These are phyloP conservation scores for Hydrophis major DNA, from an alignment of 2,797 vertebrate species.

Conservation along the genomic window DNA sequence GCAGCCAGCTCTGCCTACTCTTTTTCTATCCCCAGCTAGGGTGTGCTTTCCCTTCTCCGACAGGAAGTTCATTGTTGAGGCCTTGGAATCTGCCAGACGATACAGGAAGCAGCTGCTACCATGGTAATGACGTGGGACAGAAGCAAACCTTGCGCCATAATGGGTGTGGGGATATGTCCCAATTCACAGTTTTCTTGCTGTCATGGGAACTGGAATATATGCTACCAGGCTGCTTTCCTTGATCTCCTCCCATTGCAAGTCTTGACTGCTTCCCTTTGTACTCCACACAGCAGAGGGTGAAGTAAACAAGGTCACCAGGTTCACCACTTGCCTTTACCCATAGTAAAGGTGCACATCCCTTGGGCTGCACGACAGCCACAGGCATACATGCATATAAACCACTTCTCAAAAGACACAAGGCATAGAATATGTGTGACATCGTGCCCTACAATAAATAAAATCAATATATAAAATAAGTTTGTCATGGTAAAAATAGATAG, in stretches of 20 bases:
- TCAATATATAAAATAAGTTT: neutral
- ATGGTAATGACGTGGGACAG: slow-evolving; percentile 26
- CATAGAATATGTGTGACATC: neutral
- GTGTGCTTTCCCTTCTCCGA: slow-evolving; percentile 14
- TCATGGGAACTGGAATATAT: slow-evolving; percentile 28
- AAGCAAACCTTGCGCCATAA: slow-evolving; percentile 32
- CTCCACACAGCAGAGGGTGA: slow-evolving; percentile 12
- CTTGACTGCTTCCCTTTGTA: slow-evolving; percentile 24
- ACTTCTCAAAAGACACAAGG: neutral
- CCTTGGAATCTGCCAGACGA: slow-evolving; percentile 19
- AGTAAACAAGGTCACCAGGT: slow-evolving; percentile 28
- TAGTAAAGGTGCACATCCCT: neutral
- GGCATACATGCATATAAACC: neutral
- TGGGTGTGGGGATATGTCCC: slow-evolving; percentile 40
- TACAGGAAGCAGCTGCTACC: slow-evolving; percentile 37
- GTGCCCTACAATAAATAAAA: neutral
- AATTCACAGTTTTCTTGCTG: slow-evolving; percentile 28
- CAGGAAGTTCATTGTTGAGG: slow-evolving; percentile 36
- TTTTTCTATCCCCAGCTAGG: neutral
- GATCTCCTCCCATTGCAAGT: slow-evolving; percentile 35
- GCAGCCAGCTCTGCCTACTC: neutral
- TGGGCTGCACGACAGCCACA: neutral
- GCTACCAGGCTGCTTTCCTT: slow-evolving; percentile 4
- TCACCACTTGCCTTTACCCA: slow-evolving; percentile 10
- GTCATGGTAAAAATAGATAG: neutral